Percentiles rank a stretch among this genome's conserved stretches.
These are phyloP conservation scores for Pollenia labialis DNA, from an alignment of 2,888 invertebrate genomes.

Conservation along the genomic window DNA sequence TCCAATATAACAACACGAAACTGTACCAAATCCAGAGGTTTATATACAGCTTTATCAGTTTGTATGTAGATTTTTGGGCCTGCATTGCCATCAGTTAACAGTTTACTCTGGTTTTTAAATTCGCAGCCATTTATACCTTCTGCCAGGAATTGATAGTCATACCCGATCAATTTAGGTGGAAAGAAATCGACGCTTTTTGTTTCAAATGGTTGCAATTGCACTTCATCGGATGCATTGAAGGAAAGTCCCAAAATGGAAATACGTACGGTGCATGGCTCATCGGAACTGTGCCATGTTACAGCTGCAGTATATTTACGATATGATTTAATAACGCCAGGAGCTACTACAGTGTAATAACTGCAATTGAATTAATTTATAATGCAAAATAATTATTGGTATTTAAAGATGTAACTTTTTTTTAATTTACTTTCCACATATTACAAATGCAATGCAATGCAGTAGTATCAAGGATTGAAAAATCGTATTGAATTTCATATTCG, in stretches of 20 bases:
- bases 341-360: constrained; percentile 26
- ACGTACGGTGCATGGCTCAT: neutral
- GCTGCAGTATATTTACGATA: constrained; percentile 40
- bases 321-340: constrained; percentile 30
- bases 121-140: constrained; percentile 88
- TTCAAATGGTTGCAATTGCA: constrained; percentile 30
- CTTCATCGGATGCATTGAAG: neutral
- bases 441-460: too few species aligned
- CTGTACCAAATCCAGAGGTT: constrained; percentile 86
- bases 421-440: too few species aligned
- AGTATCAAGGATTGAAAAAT: too few species aligned
- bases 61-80: constrained; percentile 91
- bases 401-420: too few species aligned
- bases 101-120: constrained; percentile 89
- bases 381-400: too few species aligned
- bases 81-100: constrained; percentile 87
- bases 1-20: constrained; percentile 90
- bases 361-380: neutral
- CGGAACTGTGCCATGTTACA: constrained; percentile 15
- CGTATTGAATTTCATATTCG: too few species aligned
- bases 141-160: constrained; percentile 80
- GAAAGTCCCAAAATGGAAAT: too few species aligned
- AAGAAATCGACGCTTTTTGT: constrained; percentile 33
- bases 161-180: constrained; percentile 13
- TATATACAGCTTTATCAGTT: constrained; percentile 96